Evolutionary conservation across 53 echinoderm and acorn worm species (phyloP), one percentile per base, ranked within the genome.

Genomic region (Mesocentrotus franciscanus): DNA sequence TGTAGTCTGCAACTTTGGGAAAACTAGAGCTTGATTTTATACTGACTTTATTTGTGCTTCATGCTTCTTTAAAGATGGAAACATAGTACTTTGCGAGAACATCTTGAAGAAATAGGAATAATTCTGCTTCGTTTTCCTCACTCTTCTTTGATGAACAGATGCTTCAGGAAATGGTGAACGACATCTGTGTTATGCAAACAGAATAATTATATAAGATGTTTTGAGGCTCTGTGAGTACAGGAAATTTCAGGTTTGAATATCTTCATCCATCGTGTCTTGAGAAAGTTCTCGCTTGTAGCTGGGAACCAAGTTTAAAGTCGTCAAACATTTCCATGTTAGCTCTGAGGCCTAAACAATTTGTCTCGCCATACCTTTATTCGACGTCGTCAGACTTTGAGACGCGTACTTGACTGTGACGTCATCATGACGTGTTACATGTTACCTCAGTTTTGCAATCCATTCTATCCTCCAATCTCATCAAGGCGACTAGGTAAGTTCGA

Each of bases 351-450:
- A 0, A 27, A 14, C 3, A 14, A 33, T 14, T 76, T 76, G 30
- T 24, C 68, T 68, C 14, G 29, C 1, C 3, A 0, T 29, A 32
- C 9, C 10, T 32, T 3, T 9, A 4, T 76, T 76, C 12, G 4
- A 76, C 0, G 22, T 36, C 39, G 15, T 20, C 8, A 17, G 7
- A 8, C 3, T 81, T 74, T 74, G 32, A 74, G 74, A 74, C 12
- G 9, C 27, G 20, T 39, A 9, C 20, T 42, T 42, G 74, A 42
- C 42, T 12, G 81, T 81, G 81, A 64, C 91, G 91, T 59, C 20
- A 64, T 91, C 66, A 91, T 91, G 91, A 91, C 91, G 91, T 91
- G 91, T 91, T 91, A 57, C 91, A 36, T 91, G 18, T 35, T 64
- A 12, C 91, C 91, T 56, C 91, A 33, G 68, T 91, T 91, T 66